Conservation (phyloP, 2,888 invertebrate species). For the Plagodis pulveraria region DNA sequence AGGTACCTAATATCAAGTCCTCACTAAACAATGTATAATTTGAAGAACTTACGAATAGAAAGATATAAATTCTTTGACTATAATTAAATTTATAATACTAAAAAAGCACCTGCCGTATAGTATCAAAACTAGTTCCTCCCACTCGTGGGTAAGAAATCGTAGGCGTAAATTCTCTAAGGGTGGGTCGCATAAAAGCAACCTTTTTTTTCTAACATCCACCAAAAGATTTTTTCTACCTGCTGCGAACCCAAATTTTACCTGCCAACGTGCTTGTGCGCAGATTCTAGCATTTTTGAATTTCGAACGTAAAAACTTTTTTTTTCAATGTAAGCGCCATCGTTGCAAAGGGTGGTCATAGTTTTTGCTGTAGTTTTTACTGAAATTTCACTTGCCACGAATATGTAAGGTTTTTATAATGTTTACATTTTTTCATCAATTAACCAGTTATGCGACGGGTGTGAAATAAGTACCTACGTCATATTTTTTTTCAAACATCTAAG, state of each 20-base stretch:
- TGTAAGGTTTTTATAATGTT: conserved; percentile 72
- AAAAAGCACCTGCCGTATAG: conserved; percentile 25
- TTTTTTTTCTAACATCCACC: conserved; percentile 73
- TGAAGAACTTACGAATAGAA: too few relatives aligned
- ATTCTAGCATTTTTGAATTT: conserved; percentile 67
- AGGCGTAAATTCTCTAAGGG: conserved; percentile 70
- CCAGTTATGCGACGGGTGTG: conserved; percentile 29
- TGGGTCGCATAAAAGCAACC: conserved; percentile 77
- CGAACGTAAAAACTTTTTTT: conserved; percentile 57
- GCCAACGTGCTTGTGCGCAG: conserved; percentile 69
- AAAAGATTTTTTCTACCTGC: conserved; percentile 82
- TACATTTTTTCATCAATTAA: conserved; percentile 47
- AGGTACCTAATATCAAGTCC: too few relatives aligned
- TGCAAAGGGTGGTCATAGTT: conserved; percentile 61
- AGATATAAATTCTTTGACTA: too few relatives aligned
- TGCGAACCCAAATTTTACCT: conserved; percentile 80
- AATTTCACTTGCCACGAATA: conserved; percentile 69
- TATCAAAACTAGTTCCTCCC: conserved; percentile 42
- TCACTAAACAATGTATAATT: too few relatives aligned
- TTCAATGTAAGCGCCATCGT: conserved; percentile 37
- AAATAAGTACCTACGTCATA: too few relatives aligned
- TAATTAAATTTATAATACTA: too few relatives aligned
- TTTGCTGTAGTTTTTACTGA: conserved; percentile 74
- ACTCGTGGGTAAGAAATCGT: conserved; percentile 62
- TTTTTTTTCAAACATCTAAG: too few relatives aligned